Percentiles rank a stretch among this genome's conserved stretches.
Evolutionary conservation across 2,797 vertebrate genomes (phyloP).

Genomic region (Pelodytes ibericus): DNA sequence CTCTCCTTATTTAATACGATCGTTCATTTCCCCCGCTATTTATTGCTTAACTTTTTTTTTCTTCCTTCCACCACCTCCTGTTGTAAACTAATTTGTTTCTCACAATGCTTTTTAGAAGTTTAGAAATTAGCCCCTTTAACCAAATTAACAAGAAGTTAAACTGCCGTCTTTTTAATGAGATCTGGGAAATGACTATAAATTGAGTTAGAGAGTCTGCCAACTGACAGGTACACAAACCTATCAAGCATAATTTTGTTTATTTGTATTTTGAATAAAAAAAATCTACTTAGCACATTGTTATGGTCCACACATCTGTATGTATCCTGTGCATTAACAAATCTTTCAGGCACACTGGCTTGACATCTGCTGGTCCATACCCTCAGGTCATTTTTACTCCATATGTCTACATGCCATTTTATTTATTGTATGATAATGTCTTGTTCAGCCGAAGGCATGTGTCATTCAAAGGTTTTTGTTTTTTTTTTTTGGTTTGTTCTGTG

Average conservation of each 20-base stretch:
- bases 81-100: background rate
- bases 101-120: background rate
- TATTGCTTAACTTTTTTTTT: background rate
- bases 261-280: too few relatives aligned
- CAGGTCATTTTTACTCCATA: conserved; percentile 7
- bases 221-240: background rate
- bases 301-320: background rate
- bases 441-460: background rate
- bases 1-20: background rate
- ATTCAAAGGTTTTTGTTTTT: background rate
- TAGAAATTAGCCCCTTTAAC: background rate
- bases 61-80: too few relatives aligned
- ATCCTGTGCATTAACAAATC: background rate
- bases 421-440: background rate
- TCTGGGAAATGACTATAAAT: background rate
- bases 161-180: background rate
- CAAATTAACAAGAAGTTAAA: background rate
- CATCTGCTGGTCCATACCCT: conserved; percentile 32
- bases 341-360: conserved; percentile 6
- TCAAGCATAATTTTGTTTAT: too few relatives aligned
- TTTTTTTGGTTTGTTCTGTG: background rate
- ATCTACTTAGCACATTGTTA: background rate
- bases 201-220: background rate
- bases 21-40: background rate
- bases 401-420: background rate